Conservation (phyloP, 92 coral and sea anemone species). For the Palythoa heliodiscus region DNA sequence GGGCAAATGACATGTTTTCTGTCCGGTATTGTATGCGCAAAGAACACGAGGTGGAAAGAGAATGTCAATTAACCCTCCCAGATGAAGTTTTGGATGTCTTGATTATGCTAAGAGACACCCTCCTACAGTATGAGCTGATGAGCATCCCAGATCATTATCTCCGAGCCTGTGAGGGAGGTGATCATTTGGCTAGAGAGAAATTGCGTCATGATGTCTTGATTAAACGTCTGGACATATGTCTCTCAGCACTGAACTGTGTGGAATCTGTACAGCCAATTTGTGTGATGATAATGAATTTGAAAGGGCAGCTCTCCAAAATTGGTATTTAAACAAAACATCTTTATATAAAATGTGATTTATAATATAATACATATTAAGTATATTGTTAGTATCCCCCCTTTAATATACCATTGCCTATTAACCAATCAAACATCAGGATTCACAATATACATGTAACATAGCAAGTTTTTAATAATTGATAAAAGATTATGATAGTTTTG, state of each 20-base stretch:
- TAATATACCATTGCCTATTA: constrained; percentile 2
- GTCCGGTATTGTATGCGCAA: constrained; percentile 39
- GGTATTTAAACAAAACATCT: constrained; percentile 17
- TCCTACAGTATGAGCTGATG: constrained; percentile 57
- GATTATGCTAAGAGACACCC: constrained; percentile 42
- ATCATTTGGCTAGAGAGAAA: constrained; percentile 50
- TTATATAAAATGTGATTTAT: constrained; percentile 9
- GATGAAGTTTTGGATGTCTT: constrained; percentile 40
- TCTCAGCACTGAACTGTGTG: constrained; percentile 16
- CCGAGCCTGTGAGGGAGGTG: constrained; percentile 58
- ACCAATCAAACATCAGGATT: constrained; percentile 7
- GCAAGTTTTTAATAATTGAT: not conserved
- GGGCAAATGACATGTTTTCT: constrained; percentile 60
- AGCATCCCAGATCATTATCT: constrained; percentile 55
- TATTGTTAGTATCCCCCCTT: constrained; percentile 13
- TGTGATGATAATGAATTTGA: constrained; percentile 13
- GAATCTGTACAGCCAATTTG: constrained; percentile 15
- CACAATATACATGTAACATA: not conserved
- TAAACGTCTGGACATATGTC: constrained; percentile 49
- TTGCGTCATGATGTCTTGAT: constrained; percentile 45
- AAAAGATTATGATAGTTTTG: constrained; percentile 16
- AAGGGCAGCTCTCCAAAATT: constrained; percentile 8
- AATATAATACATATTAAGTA: constrained; percentile 6
- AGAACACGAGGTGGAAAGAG: constrained; percentile 54
- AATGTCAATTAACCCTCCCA: constrained; percentile 16